Base-by-base conservation (phyloP, 1,140 invertebrate species). In the Epicauta chinensis region DNA sequence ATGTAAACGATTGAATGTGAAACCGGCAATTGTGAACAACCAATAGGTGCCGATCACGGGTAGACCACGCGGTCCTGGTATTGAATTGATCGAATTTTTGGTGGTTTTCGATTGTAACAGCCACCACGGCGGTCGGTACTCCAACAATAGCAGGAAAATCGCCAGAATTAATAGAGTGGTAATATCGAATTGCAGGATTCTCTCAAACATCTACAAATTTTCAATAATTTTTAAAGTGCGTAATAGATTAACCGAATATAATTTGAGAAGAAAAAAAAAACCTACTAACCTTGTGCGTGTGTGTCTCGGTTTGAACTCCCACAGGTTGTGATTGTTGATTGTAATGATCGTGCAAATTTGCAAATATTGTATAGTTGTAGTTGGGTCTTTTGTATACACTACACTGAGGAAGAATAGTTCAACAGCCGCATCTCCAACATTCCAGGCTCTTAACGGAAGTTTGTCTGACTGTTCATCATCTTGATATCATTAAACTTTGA, bases 21-120 rank as follows among this genome's bases (percentile, higher is more conserved):
- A 91, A 34, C 75, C 70, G 7, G 83, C 81, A 29, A 56, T 61
- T 2, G 73, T 77, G 66, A 87, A 91, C 12, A 86, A 80, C 89
- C 89, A 93, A 38, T 80, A 77, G 3, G 88, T 90, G 2, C 89
- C 89, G n/a, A 92, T 59, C 14, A 89, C 68, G 0, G 89, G 88
- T 13, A 91, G 62, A 0, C 81, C 64, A 14, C 75, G 66, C 0
- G 89, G 89, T n/a, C 89, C 89, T 0, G 89, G 89, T 11, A 92
- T 77, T 17, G n/a, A 58, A 39, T n/a, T 51, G 36, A 34, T 54
- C 32, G 41, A 13, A 42, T 58, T 11, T 47, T 44, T 12, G 30
- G 13, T 3, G 44, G 32, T 50, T 57, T 62, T 36, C 55, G 51
- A 3, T 39, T 12, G 4, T 3, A 23, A 23, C 23, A 23, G 7